Evolutionary conservation across 2,797 vertebrate genomes (phyloP).

Genomic region (Tauraco hartlaubi): DNA sequence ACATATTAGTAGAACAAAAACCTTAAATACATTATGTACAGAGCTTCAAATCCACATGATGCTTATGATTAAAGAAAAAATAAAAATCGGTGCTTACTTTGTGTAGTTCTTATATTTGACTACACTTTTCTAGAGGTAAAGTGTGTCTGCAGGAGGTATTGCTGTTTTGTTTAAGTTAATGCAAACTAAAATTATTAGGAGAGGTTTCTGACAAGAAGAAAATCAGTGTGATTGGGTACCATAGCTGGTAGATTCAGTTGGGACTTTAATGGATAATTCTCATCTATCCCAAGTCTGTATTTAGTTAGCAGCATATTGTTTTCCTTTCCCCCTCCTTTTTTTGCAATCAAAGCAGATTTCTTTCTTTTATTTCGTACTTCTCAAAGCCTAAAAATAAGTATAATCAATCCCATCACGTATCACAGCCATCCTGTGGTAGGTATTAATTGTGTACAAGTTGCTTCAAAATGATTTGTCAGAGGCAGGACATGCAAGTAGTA

Average conservation of each 20-base stretch:
- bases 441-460: neutral
- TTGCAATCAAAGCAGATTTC: neutral
- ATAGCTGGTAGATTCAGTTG: neutral
- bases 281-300: neutral
- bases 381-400: constrained; percentile 3
- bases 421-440: neutral
- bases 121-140: neutral
- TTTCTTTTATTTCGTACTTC: neutral
- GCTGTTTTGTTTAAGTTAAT: neutral
- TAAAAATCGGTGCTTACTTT: neutral
- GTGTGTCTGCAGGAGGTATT: neutral
- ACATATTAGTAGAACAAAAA: neutral
- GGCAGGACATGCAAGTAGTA: neutral
- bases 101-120: neutral
- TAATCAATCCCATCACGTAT: neutral
- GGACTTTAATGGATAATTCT: neutral
- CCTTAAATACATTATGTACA: rapidly evolving
- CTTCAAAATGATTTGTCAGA: neutral
- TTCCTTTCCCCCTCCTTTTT: neutral
- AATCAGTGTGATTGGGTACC: neutral
- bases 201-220: constrained; percentile 5
- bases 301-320: neutral
- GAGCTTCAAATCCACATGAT: neutral
- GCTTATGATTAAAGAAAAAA: neutral
- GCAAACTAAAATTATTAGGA: constrained; percentile 4